A percentile compares a stretch with the other conserved stretches of the same genome.
These are phyloP conservation scores for Aegypius monachus DNA, from an alignment of 2,113 vertebrate genomes.

Conservation along the genomic window DNA sequence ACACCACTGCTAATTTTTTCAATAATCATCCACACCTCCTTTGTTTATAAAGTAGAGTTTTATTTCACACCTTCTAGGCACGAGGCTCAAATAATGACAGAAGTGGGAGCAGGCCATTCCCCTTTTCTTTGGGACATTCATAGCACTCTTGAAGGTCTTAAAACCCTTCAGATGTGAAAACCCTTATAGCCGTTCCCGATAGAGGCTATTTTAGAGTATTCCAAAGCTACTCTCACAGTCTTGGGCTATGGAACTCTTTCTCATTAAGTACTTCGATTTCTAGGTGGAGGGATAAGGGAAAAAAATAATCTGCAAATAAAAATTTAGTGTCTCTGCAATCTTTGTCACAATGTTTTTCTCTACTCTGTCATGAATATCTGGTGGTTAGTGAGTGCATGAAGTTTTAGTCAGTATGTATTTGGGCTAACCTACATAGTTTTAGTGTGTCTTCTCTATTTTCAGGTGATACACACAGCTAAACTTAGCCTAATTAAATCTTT, in stretches of 20 bases:
- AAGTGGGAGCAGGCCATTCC: neutral
- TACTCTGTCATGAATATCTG: neutral
- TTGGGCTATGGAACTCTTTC: neutral
- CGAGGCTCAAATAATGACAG: neutral
- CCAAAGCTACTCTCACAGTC: neutral
- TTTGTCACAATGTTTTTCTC: neutral
- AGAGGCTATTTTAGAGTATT: neutral
- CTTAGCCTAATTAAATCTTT: neutral
- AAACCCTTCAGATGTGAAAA: neutral
- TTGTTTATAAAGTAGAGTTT: neutral
- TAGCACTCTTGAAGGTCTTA: neutral
- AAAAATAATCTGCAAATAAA: neutral
- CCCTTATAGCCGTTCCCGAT: neutral
- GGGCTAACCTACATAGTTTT: neutral
- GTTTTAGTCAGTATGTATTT: neutral
- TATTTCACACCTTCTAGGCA: neutral
- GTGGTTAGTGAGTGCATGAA: neutral
- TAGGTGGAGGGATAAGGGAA: neutral
- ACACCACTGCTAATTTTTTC: neutral
- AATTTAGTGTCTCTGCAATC: neutral
- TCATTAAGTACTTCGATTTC: neutral
- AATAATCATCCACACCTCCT: neutral
- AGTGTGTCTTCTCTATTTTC: neutral
- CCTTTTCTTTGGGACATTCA: neutral
- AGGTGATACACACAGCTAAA: neutral